phyloP scores from a whole-genome alignment of 2,797 vertebrate species.

The Echiichthys vipera region DNA sequence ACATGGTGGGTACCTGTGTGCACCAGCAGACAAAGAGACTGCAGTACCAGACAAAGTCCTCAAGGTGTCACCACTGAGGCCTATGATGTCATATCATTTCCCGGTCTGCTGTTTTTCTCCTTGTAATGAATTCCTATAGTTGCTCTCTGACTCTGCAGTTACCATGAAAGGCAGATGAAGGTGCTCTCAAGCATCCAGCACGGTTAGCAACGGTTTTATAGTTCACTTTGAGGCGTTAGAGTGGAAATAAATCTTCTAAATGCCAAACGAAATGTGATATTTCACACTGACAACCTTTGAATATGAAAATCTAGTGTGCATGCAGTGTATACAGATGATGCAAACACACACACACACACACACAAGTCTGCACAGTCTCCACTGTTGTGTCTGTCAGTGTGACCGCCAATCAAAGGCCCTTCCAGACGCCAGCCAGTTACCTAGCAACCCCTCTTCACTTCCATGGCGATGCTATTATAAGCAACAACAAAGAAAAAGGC shows the following conservation, averaged over 20 bases:
- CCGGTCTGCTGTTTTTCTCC: conserved; percentile 53
- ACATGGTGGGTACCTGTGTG: neutral
- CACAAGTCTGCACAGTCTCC: conserved; percentile 11
- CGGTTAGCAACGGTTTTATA: neutral
- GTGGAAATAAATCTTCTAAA: neutral
- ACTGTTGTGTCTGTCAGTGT: conserved; percentile 65
- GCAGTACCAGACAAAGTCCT: conserved; percentile 59
- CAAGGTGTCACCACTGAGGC: conserved; percentile 73
- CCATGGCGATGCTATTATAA: conserved; percentile 86
- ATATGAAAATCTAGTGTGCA: neutral
- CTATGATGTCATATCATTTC: conserved; percentile 74
- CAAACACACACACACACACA: conserved; percentile 7
- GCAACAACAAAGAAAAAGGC: conserved; percentile 67
- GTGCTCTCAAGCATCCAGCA: neutral
- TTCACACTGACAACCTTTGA: neutral
- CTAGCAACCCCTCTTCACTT: conserved; percentile 84
- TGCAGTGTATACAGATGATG: neutral
- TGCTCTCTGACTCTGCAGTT: conserved; percentile 58
- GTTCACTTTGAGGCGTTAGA: neutral
- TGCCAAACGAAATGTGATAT: neutral
- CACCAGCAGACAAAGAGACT: conserved; percentile 31
- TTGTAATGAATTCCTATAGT: conserved; percentile 51
- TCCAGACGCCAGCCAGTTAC: conserved; percentile 85
- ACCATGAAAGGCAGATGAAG: conserved; percentile 26
- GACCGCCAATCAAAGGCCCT: conserved; percentile 76